Evolutionary conservation across 2,113 vertebrate species (phyloP), one percentile per base, ranked within the genome.

Genomic region (Rhinichthys klamathensis): DNA sequence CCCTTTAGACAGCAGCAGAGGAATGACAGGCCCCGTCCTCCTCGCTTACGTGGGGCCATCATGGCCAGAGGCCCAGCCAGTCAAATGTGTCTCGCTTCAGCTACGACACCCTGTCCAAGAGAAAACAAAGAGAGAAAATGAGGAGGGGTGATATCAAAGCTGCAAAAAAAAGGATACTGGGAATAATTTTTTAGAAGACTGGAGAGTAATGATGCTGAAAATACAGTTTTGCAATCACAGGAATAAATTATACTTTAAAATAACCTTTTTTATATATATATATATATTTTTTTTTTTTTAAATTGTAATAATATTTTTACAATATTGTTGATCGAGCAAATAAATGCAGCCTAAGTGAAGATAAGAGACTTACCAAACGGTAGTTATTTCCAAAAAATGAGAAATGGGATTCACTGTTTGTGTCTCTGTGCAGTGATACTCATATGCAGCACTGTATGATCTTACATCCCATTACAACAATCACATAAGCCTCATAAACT

Each of bases 1-100:
- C 93, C 94, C 87, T 95, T 96, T 92, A 96, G 96, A 93, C 97
- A 98, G 93, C 97, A 99, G 84, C 96, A 96, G 90, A 99, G 96
- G 82, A 97, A 91, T 30, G 96, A 95, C 88, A 98, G 93, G 83
- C 95, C 92, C 23, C 94, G 91, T 72, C 94, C n/a, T 18, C 93
- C 93, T 90, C 95, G 96, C 92, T 97, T 98, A 44, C 92, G 92
- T 60, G 96, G 95, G 32, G 94, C 95, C 97, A 99, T 99, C 90
- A 89, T 92, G 63, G 87, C 78, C 23, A 35, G 18, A 56, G 63
- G 77, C 25, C 83, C 46, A 35, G n/a, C 54, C 86, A 41, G 38
- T 65, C 21, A n/a, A 38, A 85, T 21, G 46, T 15, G 41, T 80
- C 32, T 23, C 9, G 56, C 38, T 82, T 75, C 38, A 75, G 58